Evolutionary conservation across 2,888 invertebrate species (phyloP), one percentile per base, ranked within the genome.

Genomic region (Nasonovia ribisnigri): DNA sequence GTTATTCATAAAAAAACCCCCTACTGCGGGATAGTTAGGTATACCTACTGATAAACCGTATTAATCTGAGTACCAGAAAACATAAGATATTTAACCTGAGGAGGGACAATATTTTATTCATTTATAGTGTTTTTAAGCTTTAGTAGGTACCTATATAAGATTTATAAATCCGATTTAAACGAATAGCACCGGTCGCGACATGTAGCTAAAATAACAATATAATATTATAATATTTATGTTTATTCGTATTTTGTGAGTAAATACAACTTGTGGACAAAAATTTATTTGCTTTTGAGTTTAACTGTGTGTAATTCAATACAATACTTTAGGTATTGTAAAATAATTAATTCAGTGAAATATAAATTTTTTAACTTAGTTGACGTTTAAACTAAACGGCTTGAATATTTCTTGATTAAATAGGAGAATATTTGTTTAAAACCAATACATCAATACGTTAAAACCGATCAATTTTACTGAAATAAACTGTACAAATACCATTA

Each of bases 61-160:
- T 60, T 67, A 88, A 20, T 42, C 57, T n/a, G 46, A 84, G 77
- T 88, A 92, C 51, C 88, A 43, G 43, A 88, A 77, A 88, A 88
- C 42, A 51, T 87, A 36, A 42, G 92, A 92, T 92, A 29, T 92
- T 88, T 88, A 60, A 29, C 87, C 77, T n/a, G 51, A 77, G 3
- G 42, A 92, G 60, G 46, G 46, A 86, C 67, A 88, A 20, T 51
- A 42, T 88, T 67, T 92, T 88, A 29, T 67, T 43, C 43, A 24
- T 77, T 88, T 67, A 11, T 29, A 43, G 36, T 60, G 43, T 48
- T 67, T 60, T 77, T 42, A 88, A 67, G 67, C 11, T 67, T 36
- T 51, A 11, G 36, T 29, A 24, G 51, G 51, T 51, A 20, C 24
- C 54, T 54, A 54, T 20, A 77, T 26, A 77, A 77, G 48, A 42